Evolutionary conservation across 2,888 invertebrate species (phyloP), one percentile per base, ranked within the genome.

Genomic region (Harmothoe impar): DNA sequence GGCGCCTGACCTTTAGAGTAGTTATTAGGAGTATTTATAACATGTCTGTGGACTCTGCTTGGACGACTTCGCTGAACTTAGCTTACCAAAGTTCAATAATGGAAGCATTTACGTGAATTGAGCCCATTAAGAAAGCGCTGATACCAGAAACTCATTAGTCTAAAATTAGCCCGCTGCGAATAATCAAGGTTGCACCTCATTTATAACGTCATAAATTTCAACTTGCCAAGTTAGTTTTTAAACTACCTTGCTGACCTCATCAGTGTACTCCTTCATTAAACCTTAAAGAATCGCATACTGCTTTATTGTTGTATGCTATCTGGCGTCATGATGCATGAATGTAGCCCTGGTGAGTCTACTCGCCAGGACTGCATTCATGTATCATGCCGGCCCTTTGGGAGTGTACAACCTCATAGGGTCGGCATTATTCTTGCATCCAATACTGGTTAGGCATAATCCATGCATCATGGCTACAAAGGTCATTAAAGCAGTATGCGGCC

Each of bases 71-170:
- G 20, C 72, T 72, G 72, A 72, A 29, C 72, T 72, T 72, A 72
- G 31, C 25, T 29, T 72, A 72, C 29, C 1, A 72, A 72, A 72
- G 72, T 72, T 72, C 81, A 81, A 43, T 81, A 81, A 81, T 35
- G 43, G 81, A 43, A 81, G 15, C 81, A 15, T 43, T 81, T 35
- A 81, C 81, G 81, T 43, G 43, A 33, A 81, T 35, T 43, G 20
- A 43, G 25, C 23, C 43, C 81, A 43, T 81, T 81, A 81, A 23
- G 35, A 81, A 81, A 43, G 35, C 43, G 81, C 43, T 81, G 81
- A 81, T 35, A 81, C 81, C 81, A n/a, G 35, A 81, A 43, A 17
- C 81, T 81, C 20, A 35, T 81, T 81, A 81, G 20, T 81, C 81
- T 81, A 81, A 33, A 43, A 43, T 81, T 81, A 81, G 43, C 81